Percentiles rank a stretch among this genome's conserved stretches.
Conservation (phyloP, 2,888 invertebrate genomes). For the Plusia festucae region DNA sequence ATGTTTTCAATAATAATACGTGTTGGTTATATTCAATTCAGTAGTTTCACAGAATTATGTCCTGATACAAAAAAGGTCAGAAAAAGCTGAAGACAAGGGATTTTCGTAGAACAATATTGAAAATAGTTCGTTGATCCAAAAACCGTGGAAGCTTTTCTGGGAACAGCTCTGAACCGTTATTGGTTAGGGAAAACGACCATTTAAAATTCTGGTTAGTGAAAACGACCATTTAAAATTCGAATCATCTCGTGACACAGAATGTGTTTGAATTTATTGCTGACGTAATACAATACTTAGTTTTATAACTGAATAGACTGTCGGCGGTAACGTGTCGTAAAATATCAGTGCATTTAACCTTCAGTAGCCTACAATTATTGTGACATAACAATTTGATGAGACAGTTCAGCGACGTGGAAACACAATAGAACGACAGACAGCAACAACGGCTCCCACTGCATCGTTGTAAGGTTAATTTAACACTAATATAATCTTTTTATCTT, state of each 20-base stretch:
- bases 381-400: slow-evolving; percentile 78
- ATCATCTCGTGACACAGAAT: not conserved
- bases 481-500: slow-evolving; percentile 37
- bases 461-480: slow-evolving; percentile 70
- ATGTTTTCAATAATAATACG: not conserved
- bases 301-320: slow-evolving; percentile 45
- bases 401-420: slow-evolving; percentile 81
- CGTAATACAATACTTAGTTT: slow-evolving; percentile 13
- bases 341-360: slow-evolving; percentile 64
- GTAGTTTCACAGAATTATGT: not conserved
- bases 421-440: slow-evolving; percentile 72
- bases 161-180: not conserved
- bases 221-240: not conserved
- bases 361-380: slow-evolving; percentile 64
- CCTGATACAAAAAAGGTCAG: no score
- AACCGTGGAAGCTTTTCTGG: not conserved
- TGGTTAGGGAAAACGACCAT: not conserved
- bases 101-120: not conserved
- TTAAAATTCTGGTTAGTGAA: not conserved
- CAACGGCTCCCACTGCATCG: slow-evolving; percentile 64
- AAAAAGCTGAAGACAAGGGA: no score
- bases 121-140: not conserved
- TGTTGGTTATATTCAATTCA: not conserved
- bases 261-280: not conserved
- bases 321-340: not conserved